Percentiles rank a stretch among this genome's conserved stretches.
Conservation (phyloP, 2,888 invertebrate genomes). For the Sycophila texana region DNA sequence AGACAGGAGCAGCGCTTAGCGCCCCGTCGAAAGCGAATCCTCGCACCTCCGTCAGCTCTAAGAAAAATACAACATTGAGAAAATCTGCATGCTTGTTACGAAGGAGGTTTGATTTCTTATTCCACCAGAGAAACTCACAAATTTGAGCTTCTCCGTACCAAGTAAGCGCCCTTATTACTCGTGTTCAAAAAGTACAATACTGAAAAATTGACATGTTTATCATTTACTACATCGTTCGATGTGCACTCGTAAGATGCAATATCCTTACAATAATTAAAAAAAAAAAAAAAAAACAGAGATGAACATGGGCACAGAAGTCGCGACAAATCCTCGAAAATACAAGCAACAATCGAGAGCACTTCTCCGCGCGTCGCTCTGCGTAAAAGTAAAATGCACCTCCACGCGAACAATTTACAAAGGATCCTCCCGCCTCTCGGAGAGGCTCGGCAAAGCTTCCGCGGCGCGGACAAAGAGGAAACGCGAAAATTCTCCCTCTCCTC, state of each 20-base stretch:
- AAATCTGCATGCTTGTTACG: slow-evolving; percentile 28
- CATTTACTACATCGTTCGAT: slow-evolving; percentile 11
- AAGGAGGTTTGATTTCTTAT: slow-evolving; percentile 12
- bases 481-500: too few relatives aligned
- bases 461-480: too few relatives aligned
- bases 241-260: slow-evolving; percentile 21
- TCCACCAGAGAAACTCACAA: slow-evolving; percentile 22
- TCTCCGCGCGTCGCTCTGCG: too few relatives aligned
- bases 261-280: not conserved
- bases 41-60: slow-evolving; percentile 14
- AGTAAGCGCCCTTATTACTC: slow-evolving; percentile 44
- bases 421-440: too few relatives aligned
- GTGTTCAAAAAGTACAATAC: slow-evolving; percentile 54
- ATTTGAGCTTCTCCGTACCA: slow-evolving; percentile 31
- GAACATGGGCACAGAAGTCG: slow-evolving; percentile 14
- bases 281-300: not conserved
- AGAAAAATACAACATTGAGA: slow-evolving; percentile 42
- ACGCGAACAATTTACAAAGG: not conserved
- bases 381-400: too few relatives aligned
- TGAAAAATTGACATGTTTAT: slow-evolving; percentile 56
- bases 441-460: too few relatives aligned
- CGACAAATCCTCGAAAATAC: slow-evolving; percentile 7
- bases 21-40: not conserved
- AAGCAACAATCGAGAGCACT: slow-evolving; percentile 17
- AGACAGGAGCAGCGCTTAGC: not conserved